Evolutionary conservation across 2,888 invertebrate species (phyloP), one percentile per base, ranked within the genome.

Genomic region (Brenthis daphne): DNA sequence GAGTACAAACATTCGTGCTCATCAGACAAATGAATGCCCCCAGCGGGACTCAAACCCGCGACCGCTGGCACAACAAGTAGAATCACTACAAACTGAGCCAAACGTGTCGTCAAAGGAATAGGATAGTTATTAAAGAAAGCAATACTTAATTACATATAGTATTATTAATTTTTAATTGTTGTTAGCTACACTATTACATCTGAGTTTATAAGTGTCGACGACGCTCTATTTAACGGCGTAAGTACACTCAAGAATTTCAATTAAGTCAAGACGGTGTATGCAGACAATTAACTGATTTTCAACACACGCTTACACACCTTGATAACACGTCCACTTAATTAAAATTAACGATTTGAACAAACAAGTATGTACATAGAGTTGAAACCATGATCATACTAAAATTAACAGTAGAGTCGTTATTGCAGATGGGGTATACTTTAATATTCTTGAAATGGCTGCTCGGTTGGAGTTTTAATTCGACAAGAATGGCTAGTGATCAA

Each of bases 381-480:
- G 79, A 79, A 79, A 79, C 81, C 82, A 84, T 86, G 90, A 88
- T 91, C 86, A 87, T 86, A 89, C 85, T 89, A 85, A 89, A 88
- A 87, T 88, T 85, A 86, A 86, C 87, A 82, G 82, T 85, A 80
- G 85, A 83, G 81, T 79, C 85, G 82, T 81, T 81, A 82, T 82
- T 85, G 83, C 89, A 91, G 90, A 87, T 85, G 86, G 85, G 88
- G 80, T 85, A 79, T 85, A 84, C 88, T 90, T 90, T 88, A 90
- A 91, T 90, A 90, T 90, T 88, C 82, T 86, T 81, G 79, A 84
- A 87, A 87, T 84, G 85, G 83, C 77, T 29, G n/a, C 48, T 85
- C 86, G 86, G 88, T 87, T 84, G 87, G 81, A 83, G 85, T 86
- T 90, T 91, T 89, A 90, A 91, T 90, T 91, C 88, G 86, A 87